Evolutionary conservation across 2,113 vertebrate genomes (phyloP).

Genomic region (Silurus meridionalis): DNA sequence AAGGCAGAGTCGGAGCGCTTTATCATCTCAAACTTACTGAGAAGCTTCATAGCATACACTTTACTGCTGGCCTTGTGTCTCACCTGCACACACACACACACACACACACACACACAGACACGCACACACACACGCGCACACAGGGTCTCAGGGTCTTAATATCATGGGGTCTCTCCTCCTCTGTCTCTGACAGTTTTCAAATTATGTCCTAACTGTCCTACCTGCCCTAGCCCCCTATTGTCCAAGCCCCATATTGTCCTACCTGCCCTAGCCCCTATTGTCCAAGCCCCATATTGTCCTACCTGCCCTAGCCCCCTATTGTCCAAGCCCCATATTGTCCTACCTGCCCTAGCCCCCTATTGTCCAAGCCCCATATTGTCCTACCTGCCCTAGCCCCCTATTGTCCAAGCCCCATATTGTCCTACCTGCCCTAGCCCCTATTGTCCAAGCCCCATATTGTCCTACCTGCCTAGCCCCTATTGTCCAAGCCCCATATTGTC

Average conservation of each 20-base stretch:
- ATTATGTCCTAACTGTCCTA: background rate
- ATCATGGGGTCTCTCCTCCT: background rate
- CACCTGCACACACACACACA: constrained; percentile 74
- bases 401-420: background rate
- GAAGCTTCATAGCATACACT: constrained; percentile 97
- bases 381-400: background rate
- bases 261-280: background rate
- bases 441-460: background rate
- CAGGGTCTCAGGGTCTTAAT: background rate
- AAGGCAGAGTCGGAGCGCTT: constrained; percentile 98
- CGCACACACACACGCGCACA: background rate
- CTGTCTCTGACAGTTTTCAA: background rate
- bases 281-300: background rate
- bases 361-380: background rate
- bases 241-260: background rate
- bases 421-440: background rate
- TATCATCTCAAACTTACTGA: constrained; percentile 99
- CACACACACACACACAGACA: constrained; percentile 48
- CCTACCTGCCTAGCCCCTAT: background rate
- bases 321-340: too few species aligned
- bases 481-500: too few species aligned
- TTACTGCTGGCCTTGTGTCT: constrained; percentile 93
- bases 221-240: background rate
- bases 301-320: background rate
- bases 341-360: background rate